Evolutionary conservation across 1,140 invertebrate species (phyloP).

Genomic region (Drosophila lini): DNA sequence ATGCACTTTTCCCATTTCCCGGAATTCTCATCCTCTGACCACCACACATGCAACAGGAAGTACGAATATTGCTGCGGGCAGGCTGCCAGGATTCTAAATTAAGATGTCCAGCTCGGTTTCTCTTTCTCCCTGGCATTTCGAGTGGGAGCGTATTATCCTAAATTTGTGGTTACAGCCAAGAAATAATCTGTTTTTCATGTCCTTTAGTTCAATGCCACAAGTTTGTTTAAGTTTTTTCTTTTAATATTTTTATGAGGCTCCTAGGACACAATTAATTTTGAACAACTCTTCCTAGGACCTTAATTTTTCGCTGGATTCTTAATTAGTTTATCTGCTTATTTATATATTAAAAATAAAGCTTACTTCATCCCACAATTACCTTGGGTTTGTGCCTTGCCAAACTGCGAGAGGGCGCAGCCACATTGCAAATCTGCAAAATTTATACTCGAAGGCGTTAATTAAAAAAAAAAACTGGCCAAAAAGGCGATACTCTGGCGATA

Average conservation of each 20-base stretch:
- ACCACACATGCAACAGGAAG: conserved; percentile 43
- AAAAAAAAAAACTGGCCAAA: conserved; percentile 33
- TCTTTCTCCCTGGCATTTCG: background rate
- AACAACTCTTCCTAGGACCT: no score
- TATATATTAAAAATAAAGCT: background rate
- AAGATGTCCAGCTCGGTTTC: conserved; percentile 1
- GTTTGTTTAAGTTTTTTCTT: no score
- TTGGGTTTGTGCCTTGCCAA: conserved; percentile 79
- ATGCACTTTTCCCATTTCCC: conserved; percentile 8
- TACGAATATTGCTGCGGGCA: conserved; percentile 31
- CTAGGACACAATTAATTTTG: no score
- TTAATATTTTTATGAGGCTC: background rate
- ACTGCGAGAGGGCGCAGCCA: conserved; percentile 79
- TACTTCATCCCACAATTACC: conserved; percentile 32
- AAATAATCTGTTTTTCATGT: background rate
- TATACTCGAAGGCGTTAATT: conserved; percentile 73
- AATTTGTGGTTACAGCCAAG: background rate
- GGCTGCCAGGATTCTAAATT: conserved; percentile 22
- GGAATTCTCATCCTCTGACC: conserved; percentile 6
- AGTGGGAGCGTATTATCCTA: background rate
- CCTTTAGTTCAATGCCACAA: background rate
- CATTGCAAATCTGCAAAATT: conserved; percentile 81
- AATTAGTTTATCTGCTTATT: no score
- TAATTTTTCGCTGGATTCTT: no score
- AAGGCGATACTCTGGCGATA: background rate